These are phyloP conservation scores for Pseudomyrmex concolor DNA, from an alignment of 1,140 invertebrate species.

Conservation along the genomic window DNA sequence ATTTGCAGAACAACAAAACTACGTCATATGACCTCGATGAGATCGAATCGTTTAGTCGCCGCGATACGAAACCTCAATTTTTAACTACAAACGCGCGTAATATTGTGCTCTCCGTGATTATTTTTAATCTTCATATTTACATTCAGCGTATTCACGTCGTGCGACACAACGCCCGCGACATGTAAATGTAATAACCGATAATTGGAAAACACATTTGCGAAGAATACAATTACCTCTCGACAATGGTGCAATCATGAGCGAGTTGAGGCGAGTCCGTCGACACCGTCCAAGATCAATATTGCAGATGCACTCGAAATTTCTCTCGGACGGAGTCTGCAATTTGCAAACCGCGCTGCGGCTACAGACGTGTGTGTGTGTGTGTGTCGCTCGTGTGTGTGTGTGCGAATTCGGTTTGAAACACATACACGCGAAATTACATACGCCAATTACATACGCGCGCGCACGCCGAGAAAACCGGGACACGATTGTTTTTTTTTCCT, in stretches of 20 bases:
- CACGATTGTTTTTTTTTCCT: not conserved
- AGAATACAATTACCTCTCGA: slow-evolving; percentile 41
- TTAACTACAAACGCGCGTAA: not conserved
- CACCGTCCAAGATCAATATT: slow-evolving; percentile 39
- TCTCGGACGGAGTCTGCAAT: slow-evolving; percentile 25
- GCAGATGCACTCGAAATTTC: slow-evolving; percentile 39
- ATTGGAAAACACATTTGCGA: slow-evolving; percentile 12
- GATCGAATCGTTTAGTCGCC: not conserved
- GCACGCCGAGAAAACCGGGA: slow-evolving; percentile 35
- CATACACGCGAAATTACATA: not conserved
- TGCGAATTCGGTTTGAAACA: slow-evolving; percentile 12
- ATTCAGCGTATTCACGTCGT: not conserved
- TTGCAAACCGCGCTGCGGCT: slow-evolving; percentile 29
- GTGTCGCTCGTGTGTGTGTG: not conserved
- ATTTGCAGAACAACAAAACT: not conserved
- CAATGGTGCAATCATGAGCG: slow-evolving; percentile 19
- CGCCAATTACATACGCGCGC: not conserved
- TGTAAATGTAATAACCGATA: slow-evolving; percentile 23
- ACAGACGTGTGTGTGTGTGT: no score
- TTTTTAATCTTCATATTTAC: slow-evolving; percentile 18
- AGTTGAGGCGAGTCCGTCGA: slow-evolving; percentile 12
- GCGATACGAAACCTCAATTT: not conserved
- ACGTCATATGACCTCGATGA: not conserved
- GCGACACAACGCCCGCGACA: not conserved
- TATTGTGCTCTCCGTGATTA: not conserved